phyloP scores from a whole-genome alignment of 2,888 invertebrate genomes.

The Pristionchus exspectatus region DNA sequence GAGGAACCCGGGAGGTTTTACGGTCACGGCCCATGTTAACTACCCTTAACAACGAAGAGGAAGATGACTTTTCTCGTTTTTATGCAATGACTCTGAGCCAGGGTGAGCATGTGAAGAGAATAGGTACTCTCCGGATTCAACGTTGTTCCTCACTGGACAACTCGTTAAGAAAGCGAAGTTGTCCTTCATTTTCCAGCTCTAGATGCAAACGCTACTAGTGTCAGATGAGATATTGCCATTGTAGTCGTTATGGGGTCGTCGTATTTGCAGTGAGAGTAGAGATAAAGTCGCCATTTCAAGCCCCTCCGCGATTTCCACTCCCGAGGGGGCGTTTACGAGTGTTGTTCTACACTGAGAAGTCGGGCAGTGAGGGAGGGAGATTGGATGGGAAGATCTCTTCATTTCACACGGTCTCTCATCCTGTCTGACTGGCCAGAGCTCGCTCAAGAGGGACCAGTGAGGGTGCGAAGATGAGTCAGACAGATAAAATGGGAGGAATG shows the following conservation, averaged over 20 bases:
- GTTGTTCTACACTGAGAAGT: neutral
- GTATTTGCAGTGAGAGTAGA: neutral
- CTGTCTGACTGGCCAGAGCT: neutral
- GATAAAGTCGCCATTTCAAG: neutral
- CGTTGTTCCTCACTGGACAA: too few species aligned
- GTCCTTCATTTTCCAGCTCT: too few species aligned
- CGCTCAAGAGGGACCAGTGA: neutral
- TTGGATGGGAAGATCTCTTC: neutral
- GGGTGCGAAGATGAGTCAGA: constrained; percentile 5
- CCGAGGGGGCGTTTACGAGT: constrained; percentile 19
- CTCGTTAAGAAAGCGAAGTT: too few species aligned
- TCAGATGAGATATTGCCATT: constrained; percentile 36
- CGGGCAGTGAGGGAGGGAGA: neutral
- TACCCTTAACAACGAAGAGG: neutral
- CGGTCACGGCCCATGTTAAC: neutral
- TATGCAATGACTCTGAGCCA: neutral
- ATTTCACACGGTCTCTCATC: neutral
- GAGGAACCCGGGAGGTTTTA: constrained; percentile 10
- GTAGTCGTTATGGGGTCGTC: neutral
- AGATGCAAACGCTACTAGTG: neutral
- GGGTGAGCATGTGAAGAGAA: too few species aligned
- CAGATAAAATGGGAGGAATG: neutral
- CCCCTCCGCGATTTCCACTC: neutral
- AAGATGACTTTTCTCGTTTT: constrained; percentile 4
- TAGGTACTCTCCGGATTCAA: too few species aligned